Evolutionary conservation across 2,113 vertebrate genomes (phyloP), one percentile per base, ranked within the genome.

Genomic region (Corythornis vintsioides): DNA sequence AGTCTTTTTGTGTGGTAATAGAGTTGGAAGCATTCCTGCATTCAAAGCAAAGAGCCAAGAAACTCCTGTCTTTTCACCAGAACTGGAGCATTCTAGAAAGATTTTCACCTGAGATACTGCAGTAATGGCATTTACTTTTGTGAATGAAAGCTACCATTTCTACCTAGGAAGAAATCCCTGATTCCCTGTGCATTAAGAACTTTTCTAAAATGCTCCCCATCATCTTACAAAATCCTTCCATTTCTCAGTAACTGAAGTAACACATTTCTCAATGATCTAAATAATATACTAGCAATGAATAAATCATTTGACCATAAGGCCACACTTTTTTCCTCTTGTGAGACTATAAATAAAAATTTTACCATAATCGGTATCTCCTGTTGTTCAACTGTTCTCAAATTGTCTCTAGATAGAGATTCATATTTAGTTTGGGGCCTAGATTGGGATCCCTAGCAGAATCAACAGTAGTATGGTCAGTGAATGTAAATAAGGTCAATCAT

Each of bases 261-360:
- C 33, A 70, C 20, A 76, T 64, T 96, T 87, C 84, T 96, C 83
- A 92, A 74, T 91, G 15, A 86, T 94, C 64, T 96, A 95, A 97
- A 97, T 95, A 96, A 95, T 96, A 94, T 81, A 95, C 59, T 85
- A 89, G 63, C 47, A 18, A 96, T 96, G 22, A 97, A 97, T 95
- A 96, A 97, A 94, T 96, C 26, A 97, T 96, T 96, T 93, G 55
- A 87, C 84, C 66, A 64, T 59, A 86, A 96, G 91, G 47, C 14
- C 38, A 83, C 74, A 82, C 59, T 96, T 96, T 96, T 95, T 95
- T 50, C 48, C 48, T 50, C 48, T 50, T 50, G 22, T 50, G 48
- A 50, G 48, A 50, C 48, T 50, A 50, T 50, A 50, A 22, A 50
- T 50, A 50, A 50, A 50, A 24, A 24, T 7, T 72, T 97, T 96